Percentiles rank a stretch among this genome's conserved stretches.
Conservation (phyloP, 2,888 invertebrate genomes). For the Polyploca ridens region DNA sequence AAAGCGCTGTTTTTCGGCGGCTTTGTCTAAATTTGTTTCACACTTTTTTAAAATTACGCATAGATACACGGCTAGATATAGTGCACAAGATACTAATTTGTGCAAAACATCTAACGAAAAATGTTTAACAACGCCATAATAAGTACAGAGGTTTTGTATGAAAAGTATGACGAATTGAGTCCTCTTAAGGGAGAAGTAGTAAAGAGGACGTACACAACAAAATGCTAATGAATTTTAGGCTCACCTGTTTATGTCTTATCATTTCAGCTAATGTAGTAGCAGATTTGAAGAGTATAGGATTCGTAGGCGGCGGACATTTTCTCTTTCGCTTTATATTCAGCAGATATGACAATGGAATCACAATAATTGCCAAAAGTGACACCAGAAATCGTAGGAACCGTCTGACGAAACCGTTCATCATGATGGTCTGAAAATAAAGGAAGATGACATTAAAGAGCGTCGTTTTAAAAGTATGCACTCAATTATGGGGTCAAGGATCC, state of each 20-base stretch:
- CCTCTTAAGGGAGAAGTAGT: too few species aligned
- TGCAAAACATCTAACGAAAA: too few species aligned
- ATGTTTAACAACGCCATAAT: too few species aligned
- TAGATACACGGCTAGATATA: too few species aligned
- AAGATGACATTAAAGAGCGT: conserved; percentile 16
- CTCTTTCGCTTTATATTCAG: conserved; percentile 82
- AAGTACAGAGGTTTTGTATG: too few species aligned
- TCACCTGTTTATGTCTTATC: conserved; percentile 89
- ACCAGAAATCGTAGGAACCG: conserved; percentile 84
- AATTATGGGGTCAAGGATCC: background rate
- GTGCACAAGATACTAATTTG: too few species aligned
- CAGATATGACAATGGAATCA: conserved; percentile 77
- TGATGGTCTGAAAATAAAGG: conserved; percentile 82
- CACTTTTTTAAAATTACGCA: too few species aligned
- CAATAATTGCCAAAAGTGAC: conserved; percentile 83
- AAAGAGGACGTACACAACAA: too few species aligned
- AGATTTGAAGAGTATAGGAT: conserved; percentile 87
- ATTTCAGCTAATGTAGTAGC: conserved; percentile 88
- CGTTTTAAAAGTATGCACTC: background rate
- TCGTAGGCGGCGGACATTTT: conserved; percentile 87
- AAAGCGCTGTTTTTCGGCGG: too few species aligned
- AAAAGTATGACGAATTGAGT: too few species aligned
- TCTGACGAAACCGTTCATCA: conserved; percentile 83
- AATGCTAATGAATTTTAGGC: conserved; percentile 3
- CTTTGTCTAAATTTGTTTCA: too few species aligned